A percentile compares a stretch with the other conserved stretches of the same genome.
Evolutionary conservation across 2,888 invertebrate genomes (phyloP).

Genomic region (Hyposoter didymator): DNA sequence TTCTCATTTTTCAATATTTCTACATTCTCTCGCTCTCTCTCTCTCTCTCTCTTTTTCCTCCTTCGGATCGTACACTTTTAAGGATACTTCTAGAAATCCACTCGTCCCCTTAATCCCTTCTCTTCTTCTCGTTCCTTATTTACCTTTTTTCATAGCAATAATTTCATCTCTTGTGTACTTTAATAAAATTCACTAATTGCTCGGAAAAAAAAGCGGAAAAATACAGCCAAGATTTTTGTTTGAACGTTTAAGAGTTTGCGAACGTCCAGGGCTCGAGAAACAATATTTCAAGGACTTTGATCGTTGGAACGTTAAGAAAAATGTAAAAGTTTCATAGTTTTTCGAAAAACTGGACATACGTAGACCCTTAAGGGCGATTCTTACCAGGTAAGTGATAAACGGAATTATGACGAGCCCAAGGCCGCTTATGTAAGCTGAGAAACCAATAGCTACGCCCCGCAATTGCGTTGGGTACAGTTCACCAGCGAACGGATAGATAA

Average conservation of each 20-base stretch:
- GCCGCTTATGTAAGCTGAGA: constrained; percentile 96
- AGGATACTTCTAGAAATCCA: constrained; percentile 16
- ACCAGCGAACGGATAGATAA: constrained; percentile 96
- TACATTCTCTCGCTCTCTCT: constrained; percentile 3
- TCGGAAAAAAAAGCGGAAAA: constrained; percentile 30
- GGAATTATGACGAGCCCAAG: constrained; percentile 95
- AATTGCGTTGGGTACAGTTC: constrained; percentile 96
- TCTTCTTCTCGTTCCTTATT: constrained; percentile 13
- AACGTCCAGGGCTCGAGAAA: background rate
- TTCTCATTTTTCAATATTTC: no score
- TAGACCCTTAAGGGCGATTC: constrained; percentile 70
- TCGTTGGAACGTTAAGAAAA: background rate
- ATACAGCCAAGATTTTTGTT: background rate
- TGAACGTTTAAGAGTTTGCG: background rate
- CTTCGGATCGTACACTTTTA: background rate
- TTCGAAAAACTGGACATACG: background rate
- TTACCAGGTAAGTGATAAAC: constrained; percentile 95
- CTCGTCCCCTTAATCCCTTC: background rate
- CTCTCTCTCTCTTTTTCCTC: background rate
- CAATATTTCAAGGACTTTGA: no score
- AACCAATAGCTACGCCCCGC: constrained; percentile 95
- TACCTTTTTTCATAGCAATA: constrained; percentile 55
- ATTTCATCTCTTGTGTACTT: constrained; percentile 67
- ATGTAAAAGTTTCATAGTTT: background rate
- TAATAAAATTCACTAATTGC: constrained; percentile 68